Conservation (phyloP, 2,797 vertebrate genomes). For the Bothrops alternatus region DNA sequence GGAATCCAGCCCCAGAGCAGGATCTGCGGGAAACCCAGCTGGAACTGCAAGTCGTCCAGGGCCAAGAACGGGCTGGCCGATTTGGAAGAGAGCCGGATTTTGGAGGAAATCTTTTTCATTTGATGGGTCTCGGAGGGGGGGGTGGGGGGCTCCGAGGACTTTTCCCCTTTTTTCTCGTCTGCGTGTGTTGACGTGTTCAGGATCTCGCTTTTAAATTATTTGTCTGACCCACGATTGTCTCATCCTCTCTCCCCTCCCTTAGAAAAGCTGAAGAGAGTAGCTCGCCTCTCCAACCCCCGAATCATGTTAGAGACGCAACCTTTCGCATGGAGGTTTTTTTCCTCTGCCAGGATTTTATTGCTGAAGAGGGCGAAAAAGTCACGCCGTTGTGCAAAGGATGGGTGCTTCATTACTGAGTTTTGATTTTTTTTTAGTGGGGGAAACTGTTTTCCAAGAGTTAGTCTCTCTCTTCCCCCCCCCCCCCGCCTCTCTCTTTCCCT, state of each 20-base stretch:
- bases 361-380: conserved; percentile 8
- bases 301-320: conserved; percentile 37
- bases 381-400: conserved; percentile 38
- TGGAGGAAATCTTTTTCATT: conserved; percentile 97
- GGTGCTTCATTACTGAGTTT: conserved; percentile 53
- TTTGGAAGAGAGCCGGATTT: conserved; percentile 85
- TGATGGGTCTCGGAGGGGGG: conserved; percentile 58
- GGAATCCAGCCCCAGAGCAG: background rate
- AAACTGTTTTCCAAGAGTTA: conserved; percentile 48
- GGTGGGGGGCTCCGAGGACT: background rate
- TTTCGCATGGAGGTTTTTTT: conserved; percentile 43
- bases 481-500: fast-evolving
- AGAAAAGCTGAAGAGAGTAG: conserved; percentile 28
- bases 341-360: conserved; percentile 38
- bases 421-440: conserved; percentile 26
- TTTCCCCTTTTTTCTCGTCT: background rate
- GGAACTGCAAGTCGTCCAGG: conserved; percentile 46
- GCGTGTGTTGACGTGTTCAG: conserved; percentile 41
- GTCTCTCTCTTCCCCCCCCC: background rate
- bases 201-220: conserved; percentile 62
- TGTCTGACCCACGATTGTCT: conserved; percentile 50
- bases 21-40: background rate
- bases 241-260: background rate
- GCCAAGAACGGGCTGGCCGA: conserved; percentile 71
- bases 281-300: conserved; percentile 33